Evolutionary conservation across 2,113 vertebrate genomes (phyloP).

Genomic region (Stegastes partitus): DNA sequence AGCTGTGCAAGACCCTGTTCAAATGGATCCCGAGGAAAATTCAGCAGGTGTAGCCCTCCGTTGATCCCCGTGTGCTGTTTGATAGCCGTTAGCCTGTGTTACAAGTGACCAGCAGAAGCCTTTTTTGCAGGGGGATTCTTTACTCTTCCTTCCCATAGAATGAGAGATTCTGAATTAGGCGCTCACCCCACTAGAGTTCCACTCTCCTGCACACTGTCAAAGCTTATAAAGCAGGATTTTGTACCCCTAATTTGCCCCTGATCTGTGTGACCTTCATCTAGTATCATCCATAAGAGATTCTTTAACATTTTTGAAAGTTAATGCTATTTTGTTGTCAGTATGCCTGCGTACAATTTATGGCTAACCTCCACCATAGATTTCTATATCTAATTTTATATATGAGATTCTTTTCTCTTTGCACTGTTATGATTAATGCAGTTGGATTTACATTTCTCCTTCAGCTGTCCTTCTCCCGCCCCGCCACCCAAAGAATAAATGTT

Average conservation of each 20-base stretch:
- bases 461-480: constrained; percentile 17
- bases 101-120: constrained; percentile 52
- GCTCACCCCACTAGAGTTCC: constrained; percentile 30
- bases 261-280: constrained; percentile 37
- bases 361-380: constrained; percentile 3
- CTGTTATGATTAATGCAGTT: constrained; percentile 40
- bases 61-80: constrained; percentile 19
- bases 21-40: constrained; percentile 82
- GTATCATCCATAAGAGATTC: background rate
- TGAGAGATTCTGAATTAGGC: constrained; percentile 29
- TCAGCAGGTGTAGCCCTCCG: constrained; percentile 63
- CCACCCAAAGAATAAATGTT: constrained; percentile 46
- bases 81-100: constrained; percentile 34
- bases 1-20: constrained; percentile 81
- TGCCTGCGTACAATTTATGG: constrained; percentile 33
- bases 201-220: constrained; percentile 52
- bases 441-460: constrained; percentile 29
- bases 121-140: constrained; percentile 41
- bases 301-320: constrained; percentile 27
- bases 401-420: constrained; percentile 21
- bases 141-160: constrained; percentile 21
- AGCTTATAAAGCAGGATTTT: constrained; percentile 50
- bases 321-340: constrained; percentile 38
- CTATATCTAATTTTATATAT: constrained; percentile 35
- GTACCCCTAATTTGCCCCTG: constrained; percentile 10